Base-by-base conservation (phyloP, 2,888 invertebrate genomes). In the Harmothoe impar region DNA sequence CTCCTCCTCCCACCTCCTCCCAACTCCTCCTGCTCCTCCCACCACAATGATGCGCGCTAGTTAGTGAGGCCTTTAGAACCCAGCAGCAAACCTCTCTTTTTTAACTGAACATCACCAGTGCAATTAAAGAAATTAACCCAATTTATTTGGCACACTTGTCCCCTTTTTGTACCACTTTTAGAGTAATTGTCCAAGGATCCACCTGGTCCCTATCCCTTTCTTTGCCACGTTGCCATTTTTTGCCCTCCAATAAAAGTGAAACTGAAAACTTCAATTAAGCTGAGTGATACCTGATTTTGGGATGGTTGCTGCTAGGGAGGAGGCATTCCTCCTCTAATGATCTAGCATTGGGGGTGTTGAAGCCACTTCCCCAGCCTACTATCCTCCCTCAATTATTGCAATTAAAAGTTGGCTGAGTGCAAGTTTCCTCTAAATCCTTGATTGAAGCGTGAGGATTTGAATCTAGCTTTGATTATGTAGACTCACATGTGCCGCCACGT, bases 101-200 rank as follows among this genome's bases (percentile, higher is more conserved):
- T 72, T 72, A 29, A 25, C 43, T 72, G 0, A 3, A 72, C 72
- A 72, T 5, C 29, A 29, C 7, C 31, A 15, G 25, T 72, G 72
- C 31, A 72, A 68, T 68, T 68, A 68, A 68, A 68, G 72, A 72
- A 72, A 72, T 72, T 72, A 29, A 29, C 72, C 17, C 72, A 72
- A 72, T 72, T 72, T 72, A 72, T 72, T 72, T 72, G 72, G 15
- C 31, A 29, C 72, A 72, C 29, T 72, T 72, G 72, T 15, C 72
- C 31, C 25, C 23, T 72, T 72, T 72, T 72, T 72, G 29, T 15
- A 0, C 29, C 20, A 25, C 15, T 72, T 72, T 72, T 72, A 72
- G 5, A n/a, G 31, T 72, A 29, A 72, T 72, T 72, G 31, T 25
- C 29, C n/a, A n/a, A 72, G 25, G 72, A n/a, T 72, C 25, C 72